phyloP scores from a whole-genome alignment of 2,113 vertebrate species.

The Paradisaea rubra region DNA sequence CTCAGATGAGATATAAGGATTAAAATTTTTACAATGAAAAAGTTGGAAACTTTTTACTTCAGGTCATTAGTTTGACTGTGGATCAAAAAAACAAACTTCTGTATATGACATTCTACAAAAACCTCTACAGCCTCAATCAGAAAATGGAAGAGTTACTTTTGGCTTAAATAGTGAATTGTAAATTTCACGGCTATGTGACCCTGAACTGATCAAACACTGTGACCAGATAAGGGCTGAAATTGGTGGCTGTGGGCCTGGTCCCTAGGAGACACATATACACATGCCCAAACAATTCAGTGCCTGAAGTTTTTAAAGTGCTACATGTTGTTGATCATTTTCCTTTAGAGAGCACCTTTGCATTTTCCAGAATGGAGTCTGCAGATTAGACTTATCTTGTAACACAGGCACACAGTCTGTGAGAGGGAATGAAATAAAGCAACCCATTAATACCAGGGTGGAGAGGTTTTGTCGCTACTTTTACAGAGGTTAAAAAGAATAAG shows the following conservation, averaged over 20 bases:
- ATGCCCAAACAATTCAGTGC: background rate
- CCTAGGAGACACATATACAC: background rate
- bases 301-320: background rate
- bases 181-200: background rate
- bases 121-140: background rate
- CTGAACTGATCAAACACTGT: background rate
- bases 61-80: background rate
- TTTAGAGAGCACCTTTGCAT: background rate
- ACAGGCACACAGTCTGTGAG: background rate
- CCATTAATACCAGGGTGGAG: background rate
- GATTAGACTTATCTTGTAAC: background rate
- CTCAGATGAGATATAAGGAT: background rate
- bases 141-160: background rate
- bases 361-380: background rate
- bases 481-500: background rate
- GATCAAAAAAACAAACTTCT: background rate
- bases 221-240: background rate
- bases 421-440: background rate
- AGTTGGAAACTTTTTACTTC: background rate
- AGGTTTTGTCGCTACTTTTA: background rate
- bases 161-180: background rate
- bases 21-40: background rate
- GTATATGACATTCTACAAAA: background rate
- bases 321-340: background rate
- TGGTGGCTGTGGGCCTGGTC: background rate